Percentiles rank a stretch among this genome's conserved stretches.
phyloP scores from a whole-genome alignment of 2,797 vertebrate genomes.

The Arrhamphus sclerolepis region DNA sequence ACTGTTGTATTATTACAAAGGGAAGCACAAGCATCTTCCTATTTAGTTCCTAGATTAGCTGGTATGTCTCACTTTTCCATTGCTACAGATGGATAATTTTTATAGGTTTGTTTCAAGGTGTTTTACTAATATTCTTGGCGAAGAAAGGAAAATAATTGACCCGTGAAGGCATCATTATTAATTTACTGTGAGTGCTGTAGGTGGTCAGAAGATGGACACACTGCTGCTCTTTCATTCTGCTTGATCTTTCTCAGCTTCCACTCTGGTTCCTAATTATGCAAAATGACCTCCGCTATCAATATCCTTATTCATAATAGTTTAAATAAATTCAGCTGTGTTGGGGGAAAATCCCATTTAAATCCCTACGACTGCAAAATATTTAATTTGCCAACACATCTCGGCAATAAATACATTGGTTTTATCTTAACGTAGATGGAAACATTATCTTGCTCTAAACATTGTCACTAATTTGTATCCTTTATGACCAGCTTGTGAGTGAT shows the following conservation, averaged over 20 bases:
- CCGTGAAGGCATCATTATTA: conserved; percentile 40
- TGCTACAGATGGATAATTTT: not conserved
- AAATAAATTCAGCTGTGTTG: not conserved
- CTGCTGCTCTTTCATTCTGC: conserved; percentile 39
- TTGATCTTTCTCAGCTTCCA: conserved; percentile 52
- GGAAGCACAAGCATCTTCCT: conserved; percentile 2
- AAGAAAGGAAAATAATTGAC: conserved; percentile 28
- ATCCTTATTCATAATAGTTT: not conserved
- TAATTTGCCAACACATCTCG: too few relatives aligned
- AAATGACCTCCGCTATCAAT: conserved; percentile 23
- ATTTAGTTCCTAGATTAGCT: too few relatives aligned
- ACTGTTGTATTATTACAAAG: not conserved
- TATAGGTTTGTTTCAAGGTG: not conserved
- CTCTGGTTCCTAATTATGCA: conserved; percentile 48
- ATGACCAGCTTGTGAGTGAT: conserved; percentile 53
- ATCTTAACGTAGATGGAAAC: too few relatives aligned
- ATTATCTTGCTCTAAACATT: conserved; percentile 1
- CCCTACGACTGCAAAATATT: too few relatives aligned
- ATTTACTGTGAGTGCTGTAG: conserved; percentile 30
- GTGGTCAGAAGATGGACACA: conserved; percentile 39
- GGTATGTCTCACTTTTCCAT: not conserved
- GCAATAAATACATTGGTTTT: too few relatives aligned
- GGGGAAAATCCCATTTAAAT: not conserved
- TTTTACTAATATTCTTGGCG: conserved; percentile 8
- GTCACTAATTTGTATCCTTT: conserved; percentile 34